These are phyloP conservation scores for Caradrina clavipalpis DNA, from an alignment of 2,888 invertebrate species.

Conservation along the genomic window DNA sequence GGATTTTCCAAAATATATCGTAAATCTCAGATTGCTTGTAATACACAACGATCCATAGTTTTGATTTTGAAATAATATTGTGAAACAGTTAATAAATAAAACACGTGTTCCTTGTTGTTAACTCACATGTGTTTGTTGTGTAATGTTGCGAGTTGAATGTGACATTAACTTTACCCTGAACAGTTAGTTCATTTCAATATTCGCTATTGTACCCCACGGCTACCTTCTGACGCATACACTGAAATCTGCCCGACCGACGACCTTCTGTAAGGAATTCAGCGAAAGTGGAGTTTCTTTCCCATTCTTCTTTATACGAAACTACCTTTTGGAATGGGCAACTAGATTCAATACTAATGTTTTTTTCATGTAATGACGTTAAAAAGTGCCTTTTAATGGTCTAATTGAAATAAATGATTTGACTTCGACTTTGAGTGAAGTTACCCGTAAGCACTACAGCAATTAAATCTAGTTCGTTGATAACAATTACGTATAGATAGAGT, in stretches of 20 bases:
- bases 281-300: constrained; percentile 20
- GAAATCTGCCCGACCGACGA: constrained; percentile 24
- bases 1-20: too few relatives aligned
- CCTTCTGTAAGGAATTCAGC: constrained; percentile 1
- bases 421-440: too few relatives aligned
- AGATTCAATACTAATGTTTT: too few relatives aligned
- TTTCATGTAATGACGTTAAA: too few relatives aligned
- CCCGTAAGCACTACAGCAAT: neutral
- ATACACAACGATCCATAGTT: neutral
- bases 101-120: constrained; percentile 24
- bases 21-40: too few relatives aligned
- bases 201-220: neutral
- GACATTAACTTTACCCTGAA: constrained; percentile 17
- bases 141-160: constrained; percentile 25
- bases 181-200: constrained; percentile 13
- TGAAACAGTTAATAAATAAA: neutral
- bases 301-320: too few relatives aligned
- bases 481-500: neutral
- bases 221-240: neutral
- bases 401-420: too few relatives aligned
- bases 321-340: too few relatives aligned
- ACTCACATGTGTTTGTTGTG: neutral
- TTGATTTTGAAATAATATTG: neutral
- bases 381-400: too few relatives aligned
- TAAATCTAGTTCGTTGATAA: constrained; percentile 12